Percentiles rank a stretch among this genome's conserved stretches.
Evolutionary conservation across 1,140 invertebrate species (phyloP).

Genomic region (Trichoplusia ni): DNA sequence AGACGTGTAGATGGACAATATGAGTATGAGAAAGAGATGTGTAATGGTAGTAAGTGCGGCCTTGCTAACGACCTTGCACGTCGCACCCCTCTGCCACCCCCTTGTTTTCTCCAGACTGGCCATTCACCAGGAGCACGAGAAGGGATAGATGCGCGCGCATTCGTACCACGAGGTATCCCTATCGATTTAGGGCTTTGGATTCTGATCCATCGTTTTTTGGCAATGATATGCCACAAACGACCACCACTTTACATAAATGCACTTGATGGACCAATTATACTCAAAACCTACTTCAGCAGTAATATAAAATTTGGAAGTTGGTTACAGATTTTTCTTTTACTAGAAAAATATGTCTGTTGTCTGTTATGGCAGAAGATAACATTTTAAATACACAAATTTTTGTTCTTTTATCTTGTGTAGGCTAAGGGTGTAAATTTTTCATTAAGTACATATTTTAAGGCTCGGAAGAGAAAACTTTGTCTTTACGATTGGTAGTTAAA

Average conservation of each 20-base stretch:
- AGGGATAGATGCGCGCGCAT: conserved; percentile 68
- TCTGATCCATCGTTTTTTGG: conserved; percentile 52
- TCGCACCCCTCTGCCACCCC: conserved; percentile 53
- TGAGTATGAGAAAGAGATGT: conserved; percentile 51
- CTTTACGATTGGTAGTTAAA: too few relatives aligned
- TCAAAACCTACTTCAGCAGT: too few relatives aligned
- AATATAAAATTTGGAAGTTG: too few relatives aligned
- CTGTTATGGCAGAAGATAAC: too few relatives aligned
- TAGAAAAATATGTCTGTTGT: too few relatives aligned
- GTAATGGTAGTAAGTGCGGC: conserved; percentile 62
- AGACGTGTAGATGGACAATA: conserved; percentile 34
- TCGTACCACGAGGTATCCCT: conserved; percentile 51
- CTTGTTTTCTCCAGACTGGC: conserved; percentile 50
- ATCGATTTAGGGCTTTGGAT: conserved; percentile 70
- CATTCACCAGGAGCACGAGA: conserved; percentile 69
- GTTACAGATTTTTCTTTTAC: too few relatives aligned
- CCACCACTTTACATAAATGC: conserved; percentile 36
- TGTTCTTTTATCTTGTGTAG: too few relatives aligned
- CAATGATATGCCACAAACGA: conserved; percentile 46
- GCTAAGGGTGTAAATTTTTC: too few relatives aligned
- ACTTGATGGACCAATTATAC: too few relatives aligned
- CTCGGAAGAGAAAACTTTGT: too few relatives aligned
- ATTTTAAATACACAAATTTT: too few relatives aligned
- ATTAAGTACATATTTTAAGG: too few relatives aligned
- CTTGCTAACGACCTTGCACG: conserved; percentile 66